A percentile compares a stretch with the other conserved stretches of the same genome.
Conservation (phyloP, 2,797 vertebrate species). For the Sphaeramia orbicularis region DNA sequence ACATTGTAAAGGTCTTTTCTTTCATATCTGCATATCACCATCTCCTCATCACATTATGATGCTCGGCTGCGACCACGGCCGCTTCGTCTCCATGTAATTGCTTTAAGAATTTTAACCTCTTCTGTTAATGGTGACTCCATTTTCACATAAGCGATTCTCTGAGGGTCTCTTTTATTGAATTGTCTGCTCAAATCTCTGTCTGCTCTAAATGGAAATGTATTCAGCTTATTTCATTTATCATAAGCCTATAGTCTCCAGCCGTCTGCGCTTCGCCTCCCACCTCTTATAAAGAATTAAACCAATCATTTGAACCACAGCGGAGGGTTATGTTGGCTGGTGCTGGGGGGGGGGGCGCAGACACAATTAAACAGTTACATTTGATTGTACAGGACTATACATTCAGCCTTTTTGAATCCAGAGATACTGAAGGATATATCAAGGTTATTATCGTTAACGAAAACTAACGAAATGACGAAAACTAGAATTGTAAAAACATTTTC, state of each 20-base stretch:
- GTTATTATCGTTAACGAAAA: no score
- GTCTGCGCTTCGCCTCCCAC: slow-evolving; percentile 33
- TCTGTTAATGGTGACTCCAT: slow-evolving; percentile 47
- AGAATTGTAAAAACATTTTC: no score
- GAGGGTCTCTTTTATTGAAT: slow-evolving; percentile 68
- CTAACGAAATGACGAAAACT: no score
- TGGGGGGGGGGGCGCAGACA: slow-evolving; percentile 21
- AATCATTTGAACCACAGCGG: no score
- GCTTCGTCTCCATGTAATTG: slow-evolving; percentile 65
- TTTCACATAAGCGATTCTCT: slow-evolving; percentile 48
- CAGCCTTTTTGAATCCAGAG: background rate
- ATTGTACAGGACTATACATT: slow-evolving; percentile 33
- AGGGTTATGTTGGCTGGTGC: slow-evolving; percentile 40
- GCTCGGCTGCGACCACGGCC: slow-evolving; percentile 40
- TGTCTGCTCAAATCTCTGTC: slow-evolving; percentile 55
- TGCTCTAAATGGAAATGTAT: slow-evolving; percentile 66
- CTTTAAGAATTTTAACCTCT: slow-evolving; percentile 57
- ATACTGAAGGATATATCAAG: background rate
- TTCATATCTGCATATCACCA: slow-evolving; percentile 62
- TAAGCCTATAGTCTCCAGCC: slow-evolving; percentile 43
- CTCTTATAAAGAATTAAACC: slow-evolving; percentile 68
- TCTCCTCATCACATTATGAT: slow-evolving; percentile 56
- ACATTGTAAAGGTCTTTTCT: no score
- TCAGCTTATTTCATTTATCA: slow-evolving; percentile 69
- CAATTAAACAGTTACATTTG: slow-evolving; percentile 47